A percentile compares a stretch with the other conserved stretches of the same genome.
These are phyloP conservation scores for Osmerus mordax DNA, from an alignment of 2,113 vertebrate genomes.

Conservation along the genomic window DNA sequence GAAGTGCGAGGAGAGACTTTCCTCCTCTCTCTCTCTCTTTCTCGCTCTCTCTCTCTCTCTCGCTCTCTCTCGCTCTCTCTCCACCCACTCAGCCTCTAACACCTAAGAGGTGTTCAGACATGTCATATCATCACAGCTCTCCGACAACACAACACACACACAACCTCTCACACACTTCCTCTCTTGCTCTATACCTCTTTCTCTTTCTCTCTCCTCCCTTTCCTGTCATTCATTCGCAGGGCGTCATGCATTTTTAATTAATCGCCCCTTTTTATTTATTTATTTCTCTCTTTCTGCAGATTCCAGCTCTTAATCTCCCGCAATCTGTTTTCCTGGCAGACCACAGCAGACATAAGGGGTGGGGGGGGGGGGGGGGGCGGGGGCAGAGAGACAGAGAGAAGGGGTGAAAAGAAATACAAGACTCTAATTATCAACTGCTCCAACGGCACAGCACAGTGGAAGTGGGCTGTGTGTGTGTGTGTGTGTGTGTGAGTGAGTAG, in stretches of 20 bases:
- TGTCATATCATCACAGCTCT: constrained; percentile 47
- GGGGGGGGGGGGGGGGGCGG: background rate
- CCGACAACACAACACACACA: constrained; percentile 33
- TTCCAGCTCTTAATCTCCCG: constrained; percentile 61
- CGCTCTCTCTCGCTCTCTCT: constrained; percentile 41
- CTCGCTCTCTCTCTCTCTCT: background rate
- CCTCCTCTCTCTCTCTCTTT: background rate
- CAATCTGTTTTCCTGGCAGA: constrained; percentile 65
- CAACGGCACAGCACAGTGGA: constrained; percentile 12
- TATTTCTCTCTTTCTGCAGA: constrained; percentile 40
- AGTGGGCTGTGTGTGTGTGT: constrained; percentile 15
- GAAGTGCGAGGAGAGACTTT: constrained; percentile 16
- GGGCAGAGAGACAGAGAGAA: background rate
- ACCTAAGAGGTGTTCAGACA: constrained; percentile 59
- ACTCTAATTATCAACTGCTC: constrained; percentile 63
- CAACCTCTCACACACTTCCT: background rate
- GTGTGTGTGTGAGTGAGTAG: constrained; percentile 42
- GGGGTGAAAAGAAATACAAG: constrained; percentile 47
- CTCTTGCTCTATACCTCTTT: constrained; percentile 17
- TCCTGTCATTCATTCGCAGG: constrained; percentile 38
- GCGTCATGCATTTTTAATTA: constrained; percentile 60
- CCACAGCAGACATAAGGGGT: constrained; percentile 22
- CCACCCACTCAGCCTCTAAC: constrained; percentile 61
- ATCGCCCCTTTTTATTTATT: constrained; percentile 52
- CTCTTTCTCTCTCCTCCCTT: constrained; percentile 14